Percentiles rank a stretch among this genome's conserved stretches.
Evolutionary conservation across 2,797 vertebrate species (phyloP).

Genomic region (Astyanax mexicanus): DNA sequence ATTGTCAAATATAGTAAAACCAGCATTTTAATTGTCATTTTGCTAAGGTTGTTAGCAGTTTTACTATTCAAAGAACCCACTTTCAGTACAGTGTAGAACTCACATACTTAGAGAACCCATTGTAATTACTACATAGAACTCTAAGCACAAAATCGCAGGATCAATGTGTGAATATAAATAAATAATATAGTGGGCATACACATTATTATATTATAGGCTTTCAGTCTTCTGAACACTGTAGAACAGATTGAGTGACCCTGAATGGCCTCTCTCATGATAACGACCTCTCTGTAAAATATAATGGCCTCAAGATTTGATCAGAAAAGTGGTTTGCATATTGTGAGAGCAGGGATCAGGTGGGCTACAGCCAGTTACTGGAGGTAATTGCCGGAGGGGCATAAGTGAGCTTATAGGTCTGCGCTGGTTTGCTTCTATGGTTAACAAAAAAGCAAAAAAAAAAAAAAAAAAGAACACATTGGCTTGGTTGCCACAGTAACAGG

Average conservation of each 20-base stretch:
- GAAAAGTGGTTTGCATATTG: not conserved
- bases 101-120: no score
- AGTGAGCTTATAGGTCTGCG: conserved; percentile 41
- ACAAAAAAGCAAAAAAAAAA: conserved; percentile 10
- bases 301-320: conserved; percentile 9
- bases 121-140: no score
- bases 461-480: conserved; percentile 28
- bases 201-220: no score
- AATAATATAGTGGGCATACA: no score
- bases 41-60: no score
- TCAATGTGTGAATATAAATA: no score
- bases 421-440: conserved; percentile 55
- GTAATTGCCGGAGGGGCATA: conserved; percentile 17
- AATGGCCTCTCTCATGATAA: not conserved
- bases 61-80: no score
- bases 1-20: no score
- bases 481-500: conserved; percentile 58
- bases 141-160: no score
- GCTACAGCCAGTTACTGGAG: not conserved
- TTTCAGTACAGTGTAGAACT: no score
- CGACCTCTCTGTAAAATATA: not conserved
- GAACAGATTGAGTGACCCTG: not conserved
- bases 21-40: no score
- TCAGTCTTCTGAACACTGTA: not conserved
- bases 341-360: conserved; percentile 14